Evolutionary conservation across 2,888 invertebrate species (phyloP).

Genomic region (Gastracanthus pulcherrimus): DNA sequence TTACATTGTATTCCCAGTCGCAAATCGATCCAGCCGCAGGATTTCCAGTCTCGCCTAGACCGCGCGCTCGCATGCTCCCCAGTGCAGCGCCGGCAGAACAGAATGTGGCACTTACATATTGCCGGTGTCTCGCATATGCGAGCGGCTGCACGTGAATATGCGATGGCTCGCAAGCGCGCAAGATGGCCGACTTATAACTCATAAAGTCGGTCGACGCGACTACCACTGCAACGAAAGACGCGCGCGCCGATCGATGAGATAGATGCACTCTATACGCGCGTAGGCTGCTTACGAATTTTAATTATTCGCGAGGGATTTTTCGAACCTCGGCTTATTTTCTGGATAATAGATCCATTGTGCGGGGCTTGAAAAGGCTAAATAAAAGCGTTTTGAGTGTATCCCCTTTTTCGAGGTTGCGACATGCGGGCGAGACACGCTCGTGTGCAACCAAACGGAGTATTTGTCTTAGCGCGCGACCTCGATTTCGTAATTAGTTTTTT

Average conservation of each 20-base stretch:
- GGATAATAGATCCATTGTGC: neutral
- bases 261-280: too few species aligned
- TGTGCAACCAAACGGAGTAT: neutral
- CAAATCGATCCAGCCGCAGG: too few species aligned
- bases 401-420: constrained; percentile 37
- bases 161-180: constrained; percentile 70
- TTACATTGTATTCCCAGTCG: too few species aligned
- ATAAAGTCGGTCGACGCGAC: constrained; percentile 71
- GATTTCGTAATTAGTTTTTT: constrained; percentile 49
- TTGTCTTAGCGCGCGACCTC: constrained; percentile 32
- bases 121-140: constrained; percentile 71
- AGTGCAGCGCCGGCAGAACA: too few species aligned
- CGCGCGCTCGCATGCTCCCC: too few species aligned
- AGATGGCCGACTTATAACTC: constrained; percentile 77
- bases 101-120: constrained; percentile 74
- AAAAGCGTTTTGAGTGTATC: constrained; percentile 11
- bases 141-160: constrained; percentile 71
- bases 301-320: too few species aligned
- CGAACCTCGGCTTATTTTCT: neutral
- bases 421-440: neutral
- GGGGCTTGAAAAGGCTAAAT: neutral
- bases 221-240: constrained; percentile 62
- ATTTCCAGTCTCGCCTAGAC: too few species aligned
- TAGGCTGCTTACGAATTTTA: too few species aligned
- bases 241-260: neutral